Evolutionary conservation across 92 coral and sea anemone genomes (phyloP).

Genomic region (Micromussa lordhowensis): DNA sequence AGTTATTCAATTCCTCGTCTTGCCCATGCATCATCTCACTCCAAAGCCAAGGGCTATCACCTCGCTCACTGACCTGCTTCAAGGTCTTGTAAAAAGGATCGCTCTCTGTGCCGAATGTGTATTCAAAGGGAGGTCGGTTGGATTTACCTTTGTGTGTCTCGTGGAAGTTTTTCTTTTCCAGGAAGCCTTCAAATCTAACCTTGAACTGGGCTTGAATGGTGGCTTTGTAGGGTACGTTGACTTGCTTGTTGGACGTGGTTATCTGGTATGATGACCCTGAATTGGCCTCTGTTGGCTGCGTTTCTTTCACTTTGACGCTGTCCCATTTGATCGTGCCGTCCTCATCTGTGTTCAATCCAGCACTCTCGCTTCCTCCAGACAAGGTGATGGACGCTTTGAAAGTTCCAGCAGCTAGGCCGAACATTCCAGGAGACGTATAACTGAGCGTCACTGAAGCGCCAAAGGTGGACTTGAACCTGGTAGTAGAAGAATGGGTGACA

Average conservation of each 20-base stretch:
- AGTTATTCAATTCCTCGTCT: background rate
- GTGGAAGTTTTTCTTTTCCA: constrained; percentile 61
- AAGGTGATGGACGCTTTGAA: constrained; percentile 46
- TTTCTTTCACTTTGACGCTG: background rate
- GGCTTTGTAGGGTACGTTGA: constrained; percentile 72
- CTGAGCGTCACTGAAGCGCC: constrained; percentile 28
- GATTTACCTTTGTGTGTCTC: constrained; percentile 54
- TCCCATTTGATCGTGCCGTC: constrained; percentile 42
- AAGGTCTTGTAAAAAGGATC: constrained; percentile 75
- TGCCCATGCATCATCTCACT: constrained; percentile 22
- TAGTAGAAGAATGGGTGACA: constrained; percentile 31
- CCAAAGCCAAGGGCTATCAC: constrained; percentile 69
- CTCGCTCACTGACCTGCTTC: constrained; percentile 65
- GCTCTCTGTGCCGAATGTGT: constrained; percentile 40
- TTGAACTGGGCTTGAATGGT: constrained; percentile 74
- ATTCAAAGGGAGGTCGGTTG: constrained; percentile 53
- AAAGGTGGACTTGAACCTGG: constrained; percentile 14
- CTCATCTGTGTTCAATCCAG: constrained; percentile 18
- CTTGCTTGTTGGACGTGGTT: constrained; percentile 35
- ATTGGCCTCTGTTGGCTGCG: background rate
- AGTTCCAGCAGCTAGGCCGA: constrained; percentile 7
- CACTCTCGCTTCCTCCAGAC: constrained; percentile 34
- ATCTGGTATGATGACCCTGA: constrained; percentile 33
- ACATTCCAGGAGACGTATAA: constrained; percentile 33
- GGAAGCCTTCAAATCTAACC: constrained; percentile 72